Evolutionary conservation across 92 coral and sea anemone species (phyloP), one percentile per base, ranked within the genome.

Genomic region (Parazoanthus atlanticus): DNA sequence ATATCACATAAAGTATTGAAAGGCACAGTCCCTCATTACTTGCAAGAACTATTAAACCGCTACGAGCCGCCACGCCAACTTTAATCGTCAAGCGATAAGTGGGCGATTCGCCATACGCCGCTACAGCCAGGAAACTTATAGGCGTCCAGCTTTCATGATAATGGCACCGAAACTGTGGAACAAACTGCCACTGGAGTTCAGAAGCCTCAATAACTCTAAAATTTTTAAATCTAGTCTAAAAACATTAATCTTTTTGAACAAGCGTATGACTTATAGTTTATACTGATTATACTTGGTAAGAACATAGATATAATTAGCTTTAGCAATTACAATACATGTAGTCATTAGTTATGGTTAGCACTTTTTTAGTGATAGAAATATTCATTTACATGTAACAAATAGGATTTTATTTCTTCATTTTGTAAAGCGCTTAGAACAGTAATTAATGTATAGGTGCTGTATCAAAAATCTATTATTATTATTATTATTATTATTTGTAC

Each of bases 101-200:
- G 76, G 76, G n/a, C 76, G 76, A 71, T 71, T 71, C 76, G 76
- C 76, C 76, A n/a, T n/a, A n/a, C n/a, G n/a, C n/a, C n/a, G n/a
- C n/a, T n/a, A n/a, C n/a, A n/a, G n/a, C n/a, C n/a, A 71, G 76
- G 76, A 71, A 71, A 23, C 76, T 71, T 71, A 71, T 23, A 30
- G 76, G 33, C 76, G 76, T 71, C 76, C 29, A 71, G 76, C 76
- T 25, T 71, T 71, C 76, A 30, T 30, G 34, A 71, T 26, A 71
- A 71, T 71, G n/a, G n/a, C n/a, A n/a, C n/a, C n/a, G n/a, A n/a
- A n/a, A n/a, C n/a, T n/a, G n/a, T n/a, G n/a, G n/a, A 71, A 71
- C 76, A 71, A 71, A 71, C 76, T 71, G 76, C 76, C 76, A 71
- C 76, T 71, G 76, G 76, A 71, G 76, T 71, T 71, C 13, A 71